These are phyloP conservation scores for Vipera ursinii DNA, from an alignment of 2,797 vertebrate genomes.

Conservation along the genomic window DNA sequence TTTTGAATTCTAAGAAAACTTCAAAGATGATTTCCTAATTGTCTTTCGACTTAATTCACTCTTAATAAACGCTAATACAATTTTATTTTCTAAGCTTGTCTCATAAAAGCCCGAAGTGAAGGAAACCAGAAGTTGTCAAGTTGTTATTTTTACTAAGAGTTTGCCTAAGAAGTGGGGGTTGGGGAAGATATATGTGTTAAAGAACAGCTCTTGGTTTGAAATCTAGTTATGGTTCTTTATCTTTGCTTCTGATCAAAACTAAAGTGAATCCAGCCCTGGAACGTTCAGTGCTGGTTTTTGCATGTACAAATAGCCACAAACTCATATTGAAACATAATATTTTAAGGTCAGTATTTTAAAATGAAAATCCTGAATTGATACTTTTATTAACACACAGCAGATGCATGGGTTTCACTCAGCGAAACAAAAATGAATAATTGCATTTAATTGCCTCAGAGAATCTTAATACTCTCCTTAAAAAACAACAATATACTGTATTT, in stretches of 20 bases:
- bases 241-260: conserved; percentile 32
- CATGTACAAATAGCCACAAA: conserved; percentile 13
- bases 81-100: conserved; percentile 33
- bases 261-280: conserved; percentile 29
- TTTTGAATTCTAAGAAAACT: conserved; percentile 3
- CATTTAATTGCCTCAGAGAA: not conserved
- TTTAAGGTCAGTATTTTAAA: conserved; percentile 10
- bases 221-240: conserved; percentile 30
- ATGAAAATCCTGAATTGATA: not conserved
- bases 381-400: not conserved
- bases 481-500: not conserved
- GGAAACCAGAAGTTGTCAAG: conserved; percentile 35
- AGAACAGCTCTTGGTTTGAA: conserved; percentile 11
- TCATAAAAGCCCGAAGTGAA: conserved; percentile 37
- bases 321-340: not conserved
- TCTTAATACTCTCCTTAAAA: conserved; percentile 1
- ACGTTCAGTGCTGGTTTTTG: conserved; percentile 19
- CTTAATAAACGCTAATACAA: conserved; percentile 11
- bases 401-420: not conserved
- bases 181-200: not conserved
- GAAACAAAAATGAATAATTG: conserved; percentile 16
- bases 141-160: conserved; percentile 29
- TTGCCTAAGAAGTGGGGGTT: conserved; percentile 16
- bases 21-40: not conserved
- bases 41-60: conserved; percentile 20